Percentiles rank a stretch among this genome's conserved stretches.
Conservation (phyloP, 2,113 vertebrate genomes). For the Chaetops frenatus region DNA sequence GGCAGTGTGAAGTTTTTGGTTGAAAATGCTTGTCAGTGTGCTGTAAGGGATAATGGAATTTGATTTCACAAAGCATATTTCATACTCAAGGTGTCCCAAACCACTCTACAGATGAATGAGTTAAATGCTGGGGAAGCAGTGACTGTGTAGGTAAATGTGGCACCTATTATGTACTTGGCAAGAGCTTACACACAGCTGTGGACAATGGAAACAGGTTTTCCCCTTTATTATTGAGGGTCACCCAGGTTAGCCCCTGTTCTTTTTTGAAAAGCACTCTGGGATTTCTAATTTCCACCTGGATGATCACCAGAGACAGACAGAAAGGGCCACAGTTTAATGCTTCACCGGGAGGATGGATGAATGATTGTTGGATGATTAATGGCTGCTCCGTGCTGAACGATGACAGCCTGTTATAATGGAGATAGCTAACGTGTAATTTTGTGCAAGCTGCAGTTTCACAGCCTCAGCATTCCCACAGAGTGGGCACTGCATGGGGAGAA, state of each 20-base stretch:
- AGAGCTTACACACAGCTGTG: constrained; percentile 47
- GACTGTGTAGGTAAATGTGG: constrained; percentile 47
- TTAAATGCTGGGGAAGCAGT: constrained; percentile 1
- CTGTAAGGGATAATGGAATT: constrained; percentile 52
- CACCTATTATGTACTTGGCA: constrained; percentile 8
- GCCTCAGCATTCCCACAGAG: not conserved
- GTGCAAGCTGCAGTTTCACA: constrained; percentile 5
- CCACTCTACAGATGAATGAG: constrained; percentile 36
- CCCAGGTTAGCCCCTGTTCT: constrained; percentile 37
- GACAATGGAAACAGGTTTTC: constrained; percentile 55
- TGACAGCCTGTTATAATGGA: constrained; percentile 61
- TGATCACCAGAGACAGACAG: constrained; percentile 59
- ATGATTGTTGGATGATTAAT: constrained; percentile 69
- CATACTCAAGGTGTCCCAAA: constrained; percentile 28
- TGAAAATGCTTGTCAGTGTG: not conserved
- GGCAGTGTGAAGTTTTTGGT: constrained; percentile 47
- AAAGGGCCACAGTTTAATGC: constrained; percentile 63
- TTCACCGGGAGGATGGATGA: constrained; percentile 48
- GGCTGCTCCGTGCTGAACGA: constrained; percentile 41
- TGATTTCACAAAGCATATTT: constrained; percentile 48
- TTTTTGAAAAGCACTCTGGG: constrained; percentile 63
- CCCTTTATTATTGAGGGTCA: constrained; percentile 55
- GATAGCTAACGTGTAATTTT: constrained; percentile 53
- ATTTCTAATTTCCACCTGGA: constrained; percentile 70
- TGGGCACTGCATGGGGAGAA: not conserved